Percentiles rank a stretch among this genome's conserved stretches.
Conservation (phyloP, 2,888 invertebrate genomes). For the Mythimna lalbum region DNA sequence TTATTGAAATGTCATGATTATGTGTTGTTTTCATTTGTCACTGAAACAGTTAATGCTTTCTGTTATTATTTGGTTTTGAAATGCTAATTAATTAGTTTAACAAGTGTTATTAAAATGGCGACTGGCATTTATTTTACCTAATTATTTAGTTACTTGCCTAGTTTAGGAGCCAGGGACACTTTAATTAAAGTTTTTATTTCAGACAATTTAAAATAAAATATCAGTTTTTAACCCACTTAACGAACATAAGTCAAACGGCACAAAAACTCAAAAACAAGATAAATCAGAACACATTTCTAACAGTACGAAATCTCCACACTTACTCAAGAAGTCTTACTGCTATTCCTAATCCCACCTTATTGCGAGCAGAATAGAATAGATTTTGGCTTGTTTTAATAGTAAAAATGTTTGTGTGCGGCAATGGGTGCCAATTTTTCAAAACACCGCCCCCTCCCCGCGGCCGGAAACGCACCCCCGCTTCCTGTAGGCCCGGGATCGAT, state of each 20-base stretch:
- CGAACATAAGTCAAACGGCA: conserved; percentile 47
- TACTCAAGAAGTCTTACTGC: conserved; percentile 53
- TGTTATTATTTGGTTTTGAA: conserved; percentile 34
- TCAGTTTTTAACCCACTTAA: conserved; percentile 40
- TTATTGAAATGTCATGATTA: conserved; percentile 48
- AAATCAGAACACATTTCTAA: conserved; percentile 74
- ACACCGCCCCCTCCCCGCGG: conserved; percentile 80
- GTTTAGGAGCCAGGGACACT: conserved; percentile 6
- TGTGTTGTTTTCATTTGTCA: conserved; percentile 44
- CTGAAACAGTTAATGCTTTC: conserved; percentile 44
- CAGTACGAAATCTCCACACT: conserved; percentile 69
- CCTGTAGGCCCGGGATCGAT: conserved; percentile 88
- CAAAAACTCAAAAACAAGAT: conserved; percentile 70
- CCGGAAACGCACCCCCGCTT: conserved; percentile 85
- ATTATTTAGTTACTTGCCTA: background rate
- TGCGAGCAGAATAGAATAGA: conserved; percentile 66
- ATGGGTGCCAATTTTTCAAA: conserved; percentile 90
- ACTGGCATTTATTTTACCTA: conserved; percentile 1
- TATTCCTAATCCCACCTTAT: conserved; percentile 63
- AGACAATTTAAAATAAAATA: conserved; percentile 43
- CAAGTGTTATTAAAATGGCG: conserved; percentile 24
- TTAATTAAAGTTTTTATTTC: background rate
- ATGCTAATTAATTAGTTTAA: conserved; percentile 52
- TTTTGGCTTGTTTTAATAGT: conserved; percentile 69
- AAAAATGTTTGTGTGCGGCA: conserved; percentile 75